Evolutionary conservation across 2,888 invertebrate species (phyloP), one percentile per base, ranked within the genome.

Genomic region (Hypselothyrea guttata): DNA sequence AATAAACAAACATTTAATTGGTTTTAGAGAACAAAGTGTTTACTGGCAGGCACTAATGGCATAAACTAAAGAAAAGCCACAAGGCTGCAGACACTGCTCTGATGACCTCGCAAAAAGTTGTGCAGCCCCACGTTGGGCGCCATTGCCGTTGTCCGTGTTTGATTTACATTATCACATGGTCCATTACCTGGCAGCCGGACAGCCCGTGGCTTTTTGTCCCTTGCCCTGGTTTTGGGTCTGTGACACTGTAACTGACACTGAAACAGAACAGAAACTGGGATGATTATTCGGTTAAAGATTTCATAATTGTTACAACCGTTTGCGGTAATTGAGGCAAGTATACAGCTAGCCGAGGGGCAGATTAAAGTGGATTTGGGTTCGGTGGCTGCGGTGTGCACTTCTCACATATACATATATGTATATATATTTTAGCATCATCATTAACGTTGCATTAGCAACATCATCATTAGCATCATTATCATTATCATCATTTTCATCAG

Each of bases 141-240:
- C n/a, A n/a, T 11, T 35, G 42, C 16, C 30, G 40, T 30, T 64
- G 59, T 71, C 53, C 53, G 48, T 37, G 33, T 31, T 56, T 67
- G 61, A 70, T 70, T 72, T 56, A 61, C 47, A 71, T 47, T 67
- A 51, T 62, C 56, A 51, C 35, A 47, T 66, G 61, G 52, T 47
- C 56, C 67, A 66, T 61, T 71, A 53, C 52, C 38, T 47, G 45
- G 46, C 38, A 18, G 30, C 45, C 15, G 15, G 18, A 37, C 37
- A 37, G 31, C 67, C 59, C 15, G 16, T 33, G 66, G 59, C 60
- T 31, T 33, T n/a, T 49, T 45, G 27, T 42, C 67, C 46, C 44
- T 41, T 47, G 22, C 31, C 22, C 4, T 53, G 15, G 35, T 9
- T 11, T 13, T 22, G 4, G 5, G 22, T 4, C 22, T 22, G 22